Evolutionary conservation across 1,140 invertebrate genomes (phyloP).

Genomic region (Sinella curviseta): DNA sequence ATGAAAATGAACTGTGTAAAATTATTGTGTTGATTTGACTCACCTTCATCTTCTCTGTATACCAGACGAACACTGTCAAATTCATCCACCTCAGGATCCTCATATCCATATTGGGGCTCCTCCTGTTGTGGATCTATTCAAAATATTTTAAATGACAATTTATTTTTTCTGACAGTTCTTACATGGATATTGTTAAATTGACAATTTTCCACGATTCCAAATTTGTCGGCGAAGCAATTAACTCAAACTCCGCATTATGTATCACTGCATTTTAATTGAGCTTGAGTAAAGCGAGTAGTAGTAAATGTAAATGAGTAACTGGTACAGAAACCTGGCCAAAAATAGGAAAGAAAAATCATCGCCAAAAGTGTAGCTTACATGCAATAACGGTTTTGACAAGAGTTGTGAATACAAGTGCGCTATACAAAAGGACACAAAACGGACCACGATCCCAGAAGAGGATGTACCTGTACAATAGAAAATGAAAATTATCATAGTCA

Average conservation of each 20-base stretch:
- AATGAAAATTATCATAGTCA: background rate
- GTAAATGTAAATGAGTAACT: too few relatives aligned
- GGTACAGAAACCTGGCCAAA: too few relatives aligned
- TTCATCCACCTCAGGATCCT: slow-evolving; percentile 47
- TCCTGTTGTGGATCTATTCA: slow-evolving; percentile 20
- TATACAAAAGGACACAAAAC: background rate
- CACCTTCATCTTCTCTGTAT: slow-evolving; percentile 45
- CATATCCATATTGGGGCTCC: slow-evolving; percentile 41
- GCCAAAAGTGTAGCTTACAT: background rate
- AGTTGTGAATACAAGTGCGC: background rate
- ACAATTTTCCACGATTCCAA: background rate
- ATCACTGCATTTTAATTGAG: too few relatives aligned
- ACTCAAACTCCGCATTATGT: too few relatives aligned
- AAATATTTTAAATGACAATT: background rate
- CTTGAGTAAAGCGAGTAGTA: too few relatives aligned
- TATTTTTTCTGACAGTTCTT: too few relatives aligned
- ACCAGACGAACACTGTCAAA: slow-evolving; percentile 49
- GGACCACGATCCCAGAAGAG: slow-evolving; percentile 5
- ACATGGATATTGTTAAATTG: background rate
- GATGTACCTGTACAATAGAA: background rate
- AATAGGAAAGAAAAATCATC: too few relatives aligned
- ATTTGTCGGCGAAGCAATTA: background rate
- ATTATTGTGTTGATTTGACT: background rate
- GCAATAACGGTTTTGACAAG: background rate
- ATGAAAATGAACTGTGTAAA: background rate